A percentile compares a stretch with the other conserved stretches of the same genome.
These are phyloP conservation scores for Tolmerus cingulatus DNA, from an alignment of 2,888 invertebrate species.

Conservation along the genomic window DNA sequence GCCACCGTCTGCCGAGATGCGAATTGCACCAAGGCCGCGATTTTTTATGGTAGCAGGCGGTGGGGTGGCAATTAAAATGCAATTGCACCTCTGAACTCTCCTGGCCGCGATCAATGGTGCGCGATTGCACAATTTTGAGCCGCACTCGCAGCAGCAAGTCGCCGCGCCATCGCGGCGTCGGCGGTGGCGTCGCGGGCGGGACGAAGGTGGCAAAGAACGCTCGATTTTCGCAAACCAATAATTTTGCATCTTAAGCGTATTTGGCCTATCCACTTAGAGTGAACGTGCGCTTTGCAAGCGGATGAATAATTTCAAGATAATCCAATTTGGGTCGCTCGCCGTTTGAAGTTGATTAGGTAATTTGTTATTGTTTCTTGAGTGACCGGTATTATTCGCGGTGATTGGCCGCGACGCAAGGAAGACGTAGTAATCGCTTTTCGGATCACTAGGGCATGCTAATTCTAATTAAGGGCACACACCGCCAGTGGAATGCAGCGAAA, in stretches of 20 bases:
- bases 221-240: neutral
- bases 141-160: neutral
- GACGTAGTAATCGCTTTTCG: neutral
- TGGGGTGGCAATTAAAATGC: conserved; percentile 14
- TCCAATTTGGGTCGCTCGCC: conserved; percentile 43
- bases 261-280: neutral
- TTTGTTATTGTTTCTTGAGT: conserved; percentile 22
- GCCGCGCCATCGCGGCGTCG: neutral
- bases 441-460: conserved; percentile 2
- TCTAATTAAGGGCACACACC: conserved; percentile 26
- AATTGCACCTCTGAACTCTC: conserved; percentile 33
- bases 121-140: neutral
- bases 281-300: neutral
- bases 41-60: neutral
- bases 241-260: conserved; percentile 12
- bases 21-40: conserved; percentile 20
- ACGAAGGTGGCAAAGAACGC: neutral
- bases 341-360: conserved; percentile 31
- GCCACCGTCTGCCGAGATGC: neutral
- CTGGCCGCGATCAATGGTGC: neutral
- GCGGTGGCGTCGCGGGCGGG: neutral
- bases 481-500: neutral
- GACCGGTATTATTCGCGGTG: neutral
- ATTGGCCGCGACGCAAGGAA: neutral
- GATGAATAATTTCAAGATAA: conserved; percentile 27